These are phyloP conservation scores for Cladopsammia gracilis DNA, from an alignment of 64 coral and sea anemone genomes.

Conservation along the genomic window DNA sequence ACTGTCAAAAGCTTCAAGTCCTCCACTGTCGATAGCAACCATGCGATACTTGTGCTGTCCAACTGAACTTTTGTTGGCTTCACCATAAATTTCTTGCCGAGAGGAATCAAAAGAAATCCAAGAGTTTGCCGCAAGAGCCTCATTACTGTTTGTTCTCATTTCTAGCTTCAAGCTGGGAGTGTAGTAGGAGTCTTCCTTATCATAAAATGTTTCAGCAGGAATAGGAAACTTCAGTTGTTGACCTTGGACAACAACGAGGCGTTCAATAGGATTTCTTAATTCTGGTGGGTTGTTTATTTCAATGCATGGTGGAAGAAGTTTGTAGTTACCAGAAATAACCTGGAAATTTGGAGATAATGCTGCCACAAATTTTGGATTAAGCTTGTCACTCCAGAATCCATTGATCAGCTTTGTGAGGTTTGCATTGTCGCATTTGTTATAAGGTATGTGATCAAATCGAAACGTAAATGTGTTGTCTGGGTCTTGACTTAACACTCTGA, in stretches of 20 bases:
- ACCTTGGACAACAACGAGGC: not conserved
- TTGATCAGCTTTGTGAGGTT: constrained; percentile 8
- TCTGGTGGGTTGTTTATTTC: constrained; percentile 2
- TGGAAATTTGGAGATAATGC: constrained; percentile 31
- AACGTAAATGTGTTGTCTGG: constrained; percentile 22
- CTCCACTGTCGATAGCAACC: constrained; percentile 33
- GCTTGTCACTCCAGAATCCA: constrained; percentile 30
- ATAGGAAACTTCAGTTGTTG: constrained; percentile 16
- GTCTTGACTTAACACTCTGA: constrained; percentile 26
- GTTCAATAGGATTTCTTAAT: not conserved
- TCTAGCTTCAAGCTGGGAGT: constrained; percentile 41
- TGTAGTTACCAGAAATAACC: constrained; percentile 34
- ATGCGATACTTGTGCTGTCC: constrained; percentile 49
- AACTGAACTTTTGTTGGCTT: not conserved
- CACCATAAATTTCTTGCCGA: constrained; percentile 31
- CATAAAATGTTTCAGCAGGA: constrained; percentile 48
- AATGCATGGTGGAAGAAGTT: not conserved
- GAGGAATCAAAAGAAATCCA: constrained; percentile 59
- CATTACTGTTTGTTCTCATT: constrained; percentile 18
- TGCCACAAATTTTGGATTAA: constrained; percentile 16
- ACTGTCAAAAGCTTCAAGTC: constrained; percentile 14
- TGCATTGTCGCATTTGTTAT: constrained; percentile 13
- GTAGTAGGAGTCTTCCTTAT: constrained; percentile 55
- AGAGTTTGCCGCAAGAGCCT: constrained; percentile 26
- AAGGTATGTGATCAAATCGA: constrained; percentile 51